These are phyloP conservation scores for Furcifer pardalis DNA, from an alignment of 2,797 vertebrate species.

Conservation along the genomic window DNA sequence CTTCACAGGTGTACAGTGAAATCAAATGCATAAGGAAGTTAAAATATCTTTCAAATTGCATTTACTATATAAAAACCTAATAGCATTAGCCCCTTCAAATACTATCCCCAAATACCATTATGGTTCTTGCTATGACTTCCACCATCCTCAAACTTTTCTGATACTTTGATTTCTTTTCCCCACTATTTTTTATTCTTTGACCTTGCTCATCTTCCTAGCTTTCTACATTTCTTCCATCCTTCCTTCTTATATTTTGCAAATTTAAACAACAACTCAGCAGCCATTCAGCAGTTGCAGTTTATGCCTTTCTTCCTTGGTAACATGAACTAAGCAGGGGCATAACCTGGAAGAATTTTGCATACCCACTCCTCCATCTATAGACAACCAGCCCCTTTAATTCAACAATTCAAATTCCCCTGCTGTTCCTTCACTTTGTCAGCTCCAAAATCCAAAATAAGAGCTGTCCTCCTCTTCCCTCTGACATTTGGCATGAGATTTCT, in stretches of 20 bases:
- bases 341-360: neutral
- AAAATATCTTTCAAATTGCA: neutral
- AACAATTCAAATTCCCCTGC: neutral
- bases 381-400: neutral
- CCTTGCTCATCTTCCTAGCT: neutral
- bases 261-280: neutral
- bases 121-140: neutral
- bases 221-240: neutral
- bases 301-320: neutral
- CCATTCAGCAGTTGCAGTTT: neutral
- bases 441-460: neutral
- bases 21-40: neutral
- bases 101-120: no score
- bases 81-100: neutral
- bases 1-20: neutral
- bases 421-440: neutral
- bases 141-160: neutral
- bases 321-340: neutral
- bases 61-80: neutral
- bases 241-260: neutral
- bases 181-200: neutral
- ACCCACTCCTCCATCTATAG: neutral
- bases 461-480: neutral
- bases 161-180: neutral
- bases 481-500: neutral